Evolutionary conservation across 2,113 vertebrate species (phyloP).

Genomic region (Python bivittatus): DNA sequence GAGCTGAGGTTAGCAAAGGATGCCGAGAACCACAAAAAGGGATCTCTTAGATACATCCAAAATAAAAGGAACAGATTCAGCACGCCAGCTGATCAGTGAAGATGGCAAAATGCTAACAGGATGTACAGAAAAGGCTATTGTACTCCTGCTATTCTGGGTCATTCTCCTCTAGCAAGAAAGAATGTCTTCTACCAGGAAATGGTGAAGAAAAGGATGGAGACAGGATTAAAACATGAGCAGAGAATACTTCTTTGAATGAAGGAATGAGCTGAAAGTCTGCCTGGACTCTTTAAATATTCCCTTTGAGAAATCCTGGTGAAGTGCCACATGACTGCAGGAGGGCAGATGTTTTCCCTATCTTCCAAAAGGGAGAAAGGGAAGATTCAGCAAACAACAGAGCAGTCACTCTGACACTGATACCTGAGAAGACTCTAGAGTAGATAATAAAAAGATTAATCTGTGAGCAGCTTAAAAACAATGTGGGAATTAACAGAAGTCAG

Average conservation of each 20-base stretch:
- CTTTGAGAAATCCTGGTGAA: background rate
- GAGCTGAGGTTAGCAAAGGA: background rate
- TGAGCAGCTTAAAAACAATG: background rate
- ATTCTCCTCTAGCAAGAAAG: background rate
- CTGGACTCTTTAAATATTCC: background rate
- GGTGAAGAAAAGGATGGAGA: background rate
- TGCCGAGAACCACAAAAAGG: background rate
- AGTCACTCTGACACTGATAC: background rate
- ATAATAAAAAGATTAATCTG: background rate
- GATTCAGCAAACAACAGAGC: background rate
- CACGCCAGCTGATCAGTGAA: background rate
- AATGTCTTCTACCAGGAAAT: background rate
- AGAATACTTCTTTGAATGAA: background rate
- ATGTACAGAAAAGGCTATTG: background rate
- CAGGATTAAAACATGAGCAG: background rate
- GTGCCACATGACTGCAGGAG: background rate
- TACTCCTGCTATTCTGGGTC: background rate
- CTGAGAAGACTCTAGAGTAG: background rate
- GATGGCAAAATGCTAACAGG: background rate
- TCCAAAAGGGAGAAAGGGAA: background rate
- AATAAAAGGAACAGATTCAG: background rate
- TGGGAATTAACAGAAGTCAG: background rate
- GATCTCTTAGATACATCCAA: background rate
- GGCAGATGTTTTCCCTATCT: background rate
- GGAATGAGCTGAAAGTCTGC: background rate